Base-by-base conservation (phyloP, 2,888 invertebrate species). In the Empis livida region DNA sequence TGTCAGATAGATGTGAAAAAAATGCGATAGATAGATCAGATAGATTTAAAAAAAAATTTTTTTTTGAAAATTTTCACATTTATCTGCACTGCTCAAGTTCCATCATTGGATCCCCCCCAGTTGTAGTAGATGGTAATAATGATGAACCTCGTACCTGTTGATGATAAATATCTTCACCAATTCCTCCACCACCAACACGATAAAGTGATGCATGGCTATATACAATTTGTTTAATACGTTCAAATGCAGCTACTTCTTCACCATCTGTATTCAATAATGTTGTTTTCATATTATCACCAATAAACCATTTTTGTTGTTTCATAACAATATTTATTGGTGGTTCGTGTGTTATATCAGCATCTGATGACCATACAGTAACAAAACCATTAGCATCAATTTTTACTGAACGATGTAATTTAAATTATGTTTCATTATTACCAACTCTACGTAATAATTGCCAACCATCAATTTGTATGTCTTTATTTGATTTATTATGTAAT, bases 261-360 rank as follows among this genome's bases (percentile, higher is more conserved):
- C 88, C 89, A 44, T 82, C 82, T 56, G 74, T 79, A 68, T 92
- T 92, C 50, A 84, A 61, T 51, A 96, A 74, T 15, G 73, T 70
- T 10, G 94, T 91, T 48, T 79, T 79, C 84, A 94, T 91, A 54
- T 76, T 77, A 60, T 93, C 92, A 0, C 78, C 81, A 31, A 82
- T 76, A 57, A 88, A 84, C 94, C 95, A 96, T 47, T 67, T 67
- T 71, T 89, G 88, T 46, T 84, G 80, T 71, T 94, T 95, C 94
- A 96, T 94, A 48, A 94, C 91, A 62, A 95, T 75, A 66, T 84
- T 84, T 42, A 72, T 71, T 4, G 95, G 95, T 32, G 95, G 93
- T 56, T 89, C 90, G 68, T 94, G 93, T 31, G 82, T 79, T 27
- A 79, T 80, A 45, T 85, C 86, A 14, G 77, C 73, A 67, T 94